Evolutionary conservation across 2,888 invertebrate genomes (phyloP).

Genomic region (Drosophila affinis): DNA sequence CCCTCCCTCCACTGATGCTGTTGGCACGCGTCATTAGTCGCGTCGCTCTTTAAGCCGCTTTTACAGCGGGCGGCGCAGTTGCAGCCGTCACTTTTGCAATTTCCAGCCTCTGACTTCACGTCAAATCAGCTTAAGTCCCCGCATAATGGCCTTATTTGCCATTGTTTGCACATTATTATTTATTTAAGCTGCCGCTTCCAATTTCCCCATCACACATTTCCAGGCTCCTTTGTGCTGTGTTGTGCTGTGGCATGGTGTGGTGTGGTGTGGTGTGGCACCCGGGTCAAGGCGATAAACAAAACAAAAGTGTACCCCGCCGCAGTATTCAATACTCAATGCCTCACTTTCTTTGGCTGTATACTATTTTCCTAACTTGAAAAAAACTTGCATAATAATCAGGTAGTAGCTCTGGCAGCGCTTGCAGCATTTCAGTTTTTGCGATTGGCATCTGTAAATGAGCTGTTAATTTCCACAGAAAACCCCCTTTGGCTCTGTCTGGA

Average conservation of each 20-base stretch:
- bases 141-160: conserved; percentile 79
- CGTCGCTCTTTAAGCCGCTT: conserved; percentile 72
- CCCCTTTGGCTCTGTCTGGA: neutral
- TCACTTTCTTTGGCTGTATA: conserved; percentile 2
- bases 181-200: conserved; percentile 55
- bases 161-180: conserved; percentile 78
- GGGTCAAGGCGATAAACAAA: conserved; percentile 70
- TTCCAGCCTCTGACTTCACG: conserved; percentile 50
- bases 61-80: conserved; percentile 10
- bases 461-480: neutral
- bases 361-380: conserved; percentile 18
- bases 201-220: conserved; percentile 67
- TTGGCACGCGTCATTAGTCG: conserved; percentile 76
- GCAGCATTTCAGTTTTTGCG: conserved; percentile 18
- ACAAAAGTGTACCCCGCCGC: neutral
- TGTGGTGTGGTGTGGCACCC: conserved; percentile 22
- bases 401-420: neutral
- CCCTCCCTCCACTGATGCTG: conserved; percentile 39
- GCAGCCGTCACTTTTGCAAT: conserved; percentile 73
- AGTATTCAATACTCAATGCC: neutral
- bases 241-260: conserved; percentile 1
- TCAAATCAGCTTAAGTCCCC: conserved; percentile 76
- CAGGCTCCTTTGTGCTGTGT: conserved; percentile 23
- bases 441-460: conserved; percentile 30
- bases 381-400: conserved; percentile 31